phyloP scores from a whole-genome alignment of 2,888 invertebrate genomes.

The Dasypogon diadema region DNA sequence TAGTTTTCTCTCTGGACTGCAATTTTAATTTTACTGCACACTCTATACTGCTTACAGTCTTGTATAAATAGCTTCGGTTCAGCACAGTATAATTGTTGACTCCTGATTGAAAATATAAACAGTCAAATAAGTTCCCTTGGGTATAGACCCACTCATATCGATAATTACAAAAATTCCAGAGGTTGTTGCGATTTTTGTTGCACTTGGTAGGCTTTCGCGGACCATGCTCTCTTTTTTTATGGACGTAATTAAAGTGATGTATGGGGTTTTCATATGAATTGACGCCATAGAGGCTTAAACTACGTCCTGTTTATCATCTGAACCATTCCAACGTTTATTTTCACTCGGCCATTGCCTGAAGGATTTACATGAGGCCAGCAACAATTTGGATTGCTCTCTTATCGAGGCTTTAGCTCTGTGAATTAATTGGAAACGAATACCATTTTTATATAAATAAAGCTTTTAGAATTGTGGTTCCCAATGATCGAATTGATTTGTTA shows the following conservation, averaged over 20 bases:
- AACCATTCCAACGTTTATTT: background rate
- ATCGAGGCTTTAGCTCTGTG: background rate
- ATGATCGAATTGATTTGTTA: background rate
- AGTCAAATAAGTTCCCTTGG: no score
- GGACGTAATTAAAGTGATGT: slow-evolving; percentile 46
- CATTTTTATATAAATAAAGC: background rate
- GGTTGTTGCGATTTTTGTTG: slow-evolving; percentile 23
- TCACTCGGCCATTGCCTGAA: background rate
- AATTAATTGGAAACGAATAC: background rate
- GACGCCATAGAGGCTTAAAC: slow-evolving; percentile 29
- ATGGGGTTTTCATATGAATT: slow-evolving; percentile 34
- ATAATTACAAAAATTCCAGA: no score
- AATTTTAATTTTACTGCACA: no score
- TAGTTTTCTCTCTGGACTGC: no score
- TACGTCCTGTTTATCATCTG: slow-evolving; percentile 29
- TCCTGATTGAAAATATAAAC: no score
- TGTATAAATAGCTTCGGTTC: no score
- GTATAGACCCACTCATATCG: no score
- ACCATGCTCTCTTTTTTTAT: slow-evolving; percentile 16
- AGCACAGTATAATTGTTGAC: no score
- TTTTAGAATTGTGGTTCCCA: background rate
- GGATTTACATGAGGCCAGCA: no score
- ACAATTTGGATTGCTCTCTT: background rate
- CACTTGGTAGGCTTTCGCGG: slow-evolving; percentile 3
- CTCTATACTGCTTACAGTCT: no score